A percentile compares a stretch with the other conserved stretches of the same genome.
phyloP scores from a whole-genome alignment of 2,888 invertebrate genomes.

The Chrysodeixis includens region DNA sequence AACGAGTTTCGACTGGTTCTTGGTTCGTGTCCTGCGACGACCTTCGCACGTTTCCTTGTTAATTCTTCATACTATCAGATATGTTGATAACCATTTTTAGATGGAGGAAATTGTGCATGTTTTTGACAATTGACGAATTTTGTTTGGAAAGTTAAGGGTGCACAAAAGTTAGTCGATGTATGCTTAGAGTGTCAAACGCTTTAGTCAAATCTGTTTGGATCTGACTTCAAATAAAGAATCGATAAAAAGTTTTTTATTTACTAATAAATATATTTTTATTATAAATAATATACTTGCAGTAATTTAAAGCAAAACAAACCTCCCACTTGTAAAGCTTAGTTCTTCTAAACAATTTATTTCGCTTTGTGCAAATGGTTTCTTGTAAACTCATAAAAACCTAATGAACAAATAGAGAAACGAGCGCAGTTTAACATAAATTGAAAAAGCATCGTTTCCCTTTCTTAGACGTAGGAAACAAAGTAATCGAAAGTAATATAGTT shows the following conservation, averaged over 20 bases:
- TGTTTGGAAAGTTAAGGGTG: no score
- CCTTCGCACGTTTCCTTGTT: slow-evolving; percentile 5
- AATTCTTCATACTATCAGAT: neutral
- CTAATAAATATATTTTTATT: no score
- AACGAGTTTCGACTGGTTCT: slow-evolving; percentile 8
- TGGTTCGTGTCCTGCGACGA: neutral
- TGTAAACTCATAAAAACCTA: neutral
- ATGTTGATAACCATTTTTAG: neutral
- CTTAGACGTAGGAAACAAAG: neutral
- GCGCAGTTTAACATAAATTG: neutral
- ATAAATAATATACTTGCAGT: no score
- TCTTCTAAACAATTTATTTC: no score
- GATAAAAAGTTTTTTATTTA: no score
- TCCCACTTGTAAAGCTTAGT: no score
- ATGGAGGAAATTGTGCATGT: neutral
- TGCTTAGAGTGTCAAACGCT: no score
- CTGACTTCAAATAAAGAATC: no score
- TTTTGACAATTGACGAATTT: no score
- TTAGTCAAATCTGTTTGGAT: no score
- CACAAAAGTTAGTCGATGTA: no score
- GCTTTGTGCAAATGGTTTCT: neutral
- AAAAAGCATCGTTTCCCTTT: neutral
- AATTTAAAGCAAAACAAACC: no score
- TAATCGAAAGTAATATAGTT: neutral
- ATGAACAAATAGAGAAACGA: neutral